Evolutionary conservation across 2,888 invertebrate genomes (phyloP).

Genomic region (Cheilosia grossa): DNA sequence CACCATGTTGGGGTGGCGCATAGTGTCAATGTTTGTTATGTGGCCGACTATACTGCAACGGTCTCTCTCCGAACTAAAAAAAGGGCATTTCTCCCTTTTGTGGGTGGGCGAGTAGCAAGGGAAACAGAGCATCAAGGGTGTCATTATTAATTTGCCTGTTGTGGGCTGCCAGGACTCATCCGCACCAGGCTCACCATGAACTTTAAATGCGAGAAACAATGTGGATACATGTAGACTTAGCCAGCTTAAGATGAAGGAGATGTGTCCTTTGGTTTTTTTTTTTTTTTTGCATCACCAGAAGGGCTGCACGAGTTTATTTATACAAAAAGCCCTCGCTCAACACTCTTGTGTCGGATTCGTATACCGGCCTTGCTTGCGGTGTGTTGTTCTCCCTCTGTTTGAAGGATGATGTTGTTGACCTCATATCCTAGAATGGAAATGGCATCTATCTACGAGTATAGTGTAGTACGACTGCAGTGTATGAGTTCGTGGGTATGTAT

Average conservation of each 20-base stretch:
- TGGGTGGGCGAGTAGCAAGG: background rate
- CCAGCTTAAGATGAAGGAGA: constrained; percentile 42
- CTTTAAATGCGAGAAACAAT: constrained; percentile 57
- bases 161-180: constrained; percentile 54
- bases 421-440: constrained; percentile 63
- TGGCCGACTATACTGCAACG: constrained; percentile 46
- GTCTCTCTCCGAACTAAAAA: constrained; percentile 30
- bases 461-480: constrained; percentile 34
- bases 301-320: constrained; percentile 40
- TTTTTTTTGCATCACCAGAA: background rate
- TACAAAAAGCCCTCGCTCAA: constrained; percentile 36
- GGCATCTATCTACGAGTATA: background rate
- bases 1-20: background rate
- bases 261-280: constrained; percentile 60
- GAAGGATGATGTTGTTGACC: constrained; percentile 66
- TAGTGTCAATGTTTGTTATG: constrained; percentile 69
- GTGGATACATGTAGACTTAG: constrained; percentile 45
- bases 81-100: constrained; percentile 44
- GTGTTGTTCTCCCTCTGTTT: background rate
- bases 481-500: background rate
- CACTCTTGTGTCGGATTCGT: constrained; percentile 13
- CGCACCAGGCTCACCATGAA: constrained; percentile 54
- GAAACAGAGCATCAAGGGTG: constrained; percentile 32
- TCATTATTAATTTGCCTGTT: constrained; percentile 74
- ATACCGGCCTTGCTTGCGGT: constrained; percentile 31